phyloP scores from a whole-genome alignment of 2,113 vertebrate species.

The Larimichthys crocea region DNA sequence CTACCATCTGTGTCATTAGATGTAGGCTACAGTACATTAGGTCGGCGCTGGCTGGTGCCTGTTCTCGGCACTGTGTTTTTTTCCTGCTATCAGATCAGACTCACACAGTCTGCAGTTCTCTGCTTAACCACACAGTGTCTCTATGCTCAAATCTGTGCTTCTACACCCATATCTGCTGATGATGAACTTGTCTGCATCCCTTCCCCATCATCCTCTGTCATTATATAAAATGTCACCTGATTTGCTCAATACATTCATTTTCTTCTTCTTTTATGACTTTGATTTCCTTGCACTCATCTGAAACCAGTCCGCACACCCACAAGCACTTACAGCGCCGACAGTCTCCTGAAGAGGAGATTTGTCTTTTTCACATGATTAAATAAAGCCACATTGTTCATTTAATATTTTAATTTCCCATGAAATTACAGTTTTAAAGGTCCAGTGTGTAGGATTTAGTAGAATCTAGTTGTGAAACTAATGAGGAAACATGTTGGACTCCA shows the following conservation, averaged over 20 bases:
- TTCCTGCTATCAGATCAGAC: neutral
- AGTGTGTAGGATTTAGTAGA: no score
- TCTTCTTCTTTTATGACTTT: neutral
- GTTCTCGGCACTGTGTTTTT: neutral
- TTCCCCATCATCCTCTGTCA: neutral
- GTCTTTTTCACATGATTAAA: slow-evolving; percentile 12
- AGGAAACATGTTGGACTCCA: no score
- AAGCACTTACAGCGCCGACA: neutral
- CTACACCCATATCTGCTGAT: slow-evolving; percentile 18
- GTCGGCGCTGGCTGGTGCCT: neutral
- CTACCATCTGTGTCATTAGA: slow-evolving; percentile 38
- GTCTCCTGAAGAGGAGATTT: neutral
- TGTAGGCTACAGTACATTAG: slow-evolving; percentile 5
- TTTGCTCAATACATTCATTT: neutral
- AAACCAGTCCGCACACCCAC: neutral
- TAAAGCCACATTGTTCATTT: neutral
- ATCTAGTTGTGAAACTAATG: no score
- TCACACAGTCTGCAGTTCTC: slow-evolving; percentile 50
- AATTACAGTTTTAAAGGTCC: neutral
- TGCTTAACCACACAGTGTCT: slow-evolving; percentile 75
- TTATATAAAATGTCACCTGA: neutral
- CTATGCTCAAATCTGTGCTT: slow-evolving; percentile 62
- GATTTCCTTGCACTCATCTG: slow-evolving; percentile 11
- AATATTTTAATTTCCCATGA: neutral
- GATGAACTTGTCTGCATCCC: neutral